A percentile compares a stretch with the other conserved stretches of the same genome.
These are phyloP conservation scores for Protobothrops mucrosquamatus DNA, from an alignment of 2,113 vertebrate genomes.

Conservation along the genomic window DNA sequence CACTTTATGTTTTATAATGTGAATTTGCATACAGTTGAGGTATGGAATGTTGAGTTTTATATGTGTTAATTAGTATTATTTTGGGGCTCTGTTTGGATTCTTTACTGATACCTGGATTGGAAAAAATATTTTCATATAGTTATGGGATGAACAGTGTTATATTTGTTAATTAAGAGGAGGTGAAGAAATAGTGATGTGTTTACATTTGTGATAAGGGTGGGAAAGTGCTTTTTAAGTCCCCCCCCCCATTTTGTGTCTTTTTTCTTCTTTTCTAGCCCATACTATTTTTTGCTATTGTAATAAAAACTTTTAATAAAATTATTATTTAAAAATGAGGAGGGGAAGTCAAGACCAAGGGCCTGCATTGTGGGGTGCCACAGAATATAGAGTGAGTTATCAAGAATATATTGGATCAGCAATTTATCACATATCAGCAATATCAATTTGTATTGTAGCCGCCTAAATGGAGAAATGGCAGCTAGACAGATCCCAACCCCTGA, in stretches of 20 bases:
- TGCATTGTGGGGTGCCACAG: background rate
- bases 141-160: background rate
- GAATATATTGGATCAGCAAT: background rate
- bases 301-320: background rate
- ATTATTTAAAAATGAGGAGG: background rate
- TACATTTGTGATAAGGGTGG: background rate
- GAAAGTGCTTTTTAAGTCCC: background rate
- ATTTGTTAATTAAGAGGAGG: background rate
- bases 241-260: background rate
- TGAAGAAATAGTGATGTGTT: background rate
- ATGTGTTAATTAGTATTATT: background rate
- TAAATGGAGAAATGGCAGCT: background rate
- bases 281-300: background rate
- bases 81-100: background rate
- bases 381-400: background rate
- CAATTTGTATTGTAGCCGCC: background rate
- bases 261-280: background rate
- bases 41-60: background rate
- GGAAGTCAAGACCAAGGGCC: background rate
- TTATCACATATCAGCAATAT: background rate
- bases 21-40: background rate
- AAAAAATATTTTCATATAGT: background rate
- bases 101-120: background rate
- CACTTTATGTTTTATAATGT: background rate
- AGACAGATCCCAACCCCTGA: background rate